These are phyloP conservation scores for Homarus gammarus DNA, from an alignment of 2,888 invertebrate species.

Conservation along the genomic window DNA sequence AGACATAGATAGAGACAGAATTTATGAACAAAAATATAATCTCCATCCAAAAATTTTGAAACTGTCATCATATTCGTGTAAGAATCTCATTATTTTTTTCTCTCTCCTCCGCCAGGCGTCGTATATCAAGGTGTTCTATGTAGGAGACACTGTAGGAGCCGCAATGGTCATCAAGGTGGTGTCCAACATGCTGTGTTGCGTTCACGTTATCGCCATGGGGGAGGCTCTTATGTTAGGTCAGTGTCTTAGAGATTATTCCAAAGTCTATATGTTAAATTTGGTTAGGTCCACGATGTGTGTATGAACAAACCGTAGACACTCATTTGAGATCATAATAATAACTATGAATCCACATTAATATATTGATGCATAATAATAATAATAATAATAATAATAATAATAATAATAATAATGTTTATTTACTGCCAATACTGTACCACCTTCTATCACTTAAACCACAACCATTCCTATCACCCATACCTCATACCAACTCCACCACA, in stretches of 20 bases:
- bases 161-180: constrained; percentile 76
- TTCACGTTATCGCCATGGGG: constrained; percentile 68
- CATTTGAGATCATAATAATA: not conserved
- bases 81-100: too few relatives aligned
- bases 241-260: not conserved
- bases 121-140: constrained; percentile 60
- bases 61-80: too few relatives aligned
- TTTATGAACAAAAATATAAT: not conserved
- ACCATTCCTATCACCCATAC: too few relatives aligned
- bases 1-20: not conserved
- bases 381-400: not conserved
- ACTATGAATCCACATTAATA: not conserved
- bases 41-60: constrained; percentile 32
- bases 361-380: not conserved
- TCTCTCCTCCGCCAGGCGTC: constrained; percentile 49
- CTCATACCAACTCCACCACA: not conserved
- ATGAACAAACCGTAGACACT: not conserved
- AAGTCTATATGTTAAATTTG: not conserved
- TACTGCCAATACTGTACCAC: too few relatives aligned
- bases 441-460: too few relatives aligned
- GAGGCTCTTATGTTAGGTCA: constrained; percentile 75
- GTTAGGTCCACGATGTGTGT: too few relatives aligned
- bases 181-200: constrained; percentile 74
- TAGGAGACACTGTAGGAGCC: constrained; percentile 61
- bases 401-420: constrained; percentile 9